phyloP scores from a whole-genome alignment of 2,888 invertebrate species.

The Schizotus pectinicornis region DNA sequence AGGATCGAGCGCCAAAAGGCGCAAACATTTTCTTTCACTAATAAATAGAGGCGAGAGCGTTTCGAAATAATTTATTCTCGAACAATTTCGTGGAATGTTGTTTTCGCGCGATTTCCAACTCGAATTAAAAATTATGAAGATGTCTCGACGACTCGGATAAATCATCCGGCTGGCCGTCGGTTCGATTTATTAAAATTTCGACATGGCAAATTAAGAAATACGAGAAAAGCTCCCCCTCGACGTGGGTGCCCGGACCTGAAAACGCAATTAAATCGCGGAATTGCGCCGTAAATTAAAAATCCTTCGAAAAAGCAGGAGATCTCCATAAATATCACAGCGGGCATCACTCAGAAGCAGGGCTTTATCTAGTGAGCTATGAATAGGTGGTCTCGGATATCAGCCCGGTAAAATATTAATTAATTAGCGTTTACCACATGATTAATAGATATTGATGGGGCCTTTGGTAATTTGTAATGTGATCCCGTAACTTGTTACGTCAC shows the following conservation, averaged over 20 bases:
- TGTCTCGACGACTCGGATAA: too few relatives aligned
- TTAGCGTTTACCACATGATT: conserved; percentile 32
- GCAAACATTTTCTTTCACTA: too few relatives aligned
- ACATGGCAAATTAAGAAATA: too few relatives aligned
- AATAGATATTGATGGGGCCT: conserved; percentile 26
- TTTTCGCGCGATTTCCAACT: too few relatives aligned
- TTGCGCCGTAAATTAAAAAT: conserved; percentile 34
- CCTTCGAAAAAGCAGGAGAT: conserved; percentile 29
- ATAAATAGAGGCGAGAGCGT: too few relatives aligned
- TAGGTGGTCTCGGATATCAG: conserved; percentile 38
- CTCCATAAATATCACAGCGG: conserved; percentile 39
- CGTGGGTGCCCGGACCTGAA: background rate
- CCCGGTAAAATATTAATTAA: conserved; percentile 35
- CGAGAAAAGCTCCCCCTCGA: conserved; percentile 1
- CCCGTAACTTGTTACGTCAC: conserved; percentile 15
- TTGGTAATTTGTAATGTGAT: conserved; percentile 28
- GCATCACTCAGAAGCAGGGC: conserved; percentile 30
- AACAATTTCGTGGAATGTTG: too few relatives aligned
- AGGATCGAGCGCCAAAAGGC: too few relatives aligned
- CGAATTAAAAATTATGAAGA: too few relatives aligned
- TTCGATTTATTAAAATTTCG: too few relatives aligned
- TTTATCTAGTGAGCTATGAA: conserved; percentile 35
- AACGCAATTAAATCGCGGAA: conserved; percentile 23
- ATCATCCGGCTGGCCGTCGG: too few relatives aligned
- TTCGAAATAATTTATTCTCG: too few relatives aligned